Conservation (phyloP, 2,113 vertebrate genomes). For the Siphamia tubifer region DNA sequence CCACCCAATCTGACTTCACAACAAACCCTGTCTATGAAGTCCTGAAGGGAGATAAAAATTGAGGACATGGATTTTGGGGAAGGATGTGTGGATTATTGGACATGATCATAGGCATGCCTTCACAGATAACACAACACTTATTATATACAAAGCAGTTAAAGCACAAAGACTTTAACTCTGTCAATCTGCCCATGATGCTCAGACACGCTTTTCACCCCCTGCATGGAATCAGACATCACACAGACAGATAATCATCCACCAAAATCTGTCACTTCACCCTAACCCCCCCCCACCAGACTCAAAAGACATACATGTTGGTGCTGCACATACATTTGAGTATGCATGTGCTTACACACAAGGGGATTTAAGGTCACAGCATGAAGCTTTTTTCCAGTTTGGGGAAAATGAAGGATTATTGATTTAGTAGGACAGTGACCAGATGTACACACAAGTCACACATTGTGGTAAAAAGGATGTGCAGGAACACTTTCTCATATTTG, state of each 20-base stretch:
- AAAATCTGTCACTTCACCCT: slow-evolving; percentile 54
- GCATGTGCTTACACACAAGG: not conserved
- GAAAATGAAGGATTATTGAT: slow-evolving; percentile 59
- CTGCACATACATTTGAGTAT: not conserved
- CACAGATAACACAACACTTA: slow-evolving; percentile 10
- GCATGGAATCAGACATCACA: slow-evolving; percentile 51
- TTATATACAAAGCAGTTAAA: not conserved
- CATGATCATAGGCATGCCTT: slow-evolving; percentile 33
- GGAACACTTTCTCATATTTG: not conserved
- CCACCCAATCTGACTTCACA: not conserved
- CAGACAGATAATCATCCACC: slow-evolving; percentile 65
- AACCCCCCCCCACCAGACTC: not conserved
- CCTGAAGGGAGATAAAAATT: slow-evolving; percentile 13
- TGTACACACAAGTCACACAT: slow-evolving; percentile 11
- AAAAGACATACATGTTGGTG: slow-evolving; percentile 17
- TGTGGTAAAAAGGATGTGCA: not conserved
- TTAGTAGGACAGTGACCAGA: slow-evolving; percentile 55
- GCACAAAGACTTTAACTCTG: slow-evolving; percentile 12
- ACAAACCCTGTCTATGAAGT: not conserved
- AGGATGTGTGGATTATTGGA: slow-evolving; percentile 21
- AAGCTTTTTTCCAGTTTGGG: slow-evolving; percentile 1
- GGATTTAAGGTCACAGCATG: slow-evolving; percentile 59
- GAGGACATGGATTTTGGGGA: slow-evolving; percentile 30
- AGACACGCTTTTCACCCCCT: slow-evolving; percentile 29
- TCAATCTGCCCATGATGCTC: slow-evolving; percentile 15